Percentiles rank a stretch among this genome's conserved stretches.
Conservation (phyloP, 1,140 invertebrate genomes). For the Gryllus bimaculatus region DNA sequence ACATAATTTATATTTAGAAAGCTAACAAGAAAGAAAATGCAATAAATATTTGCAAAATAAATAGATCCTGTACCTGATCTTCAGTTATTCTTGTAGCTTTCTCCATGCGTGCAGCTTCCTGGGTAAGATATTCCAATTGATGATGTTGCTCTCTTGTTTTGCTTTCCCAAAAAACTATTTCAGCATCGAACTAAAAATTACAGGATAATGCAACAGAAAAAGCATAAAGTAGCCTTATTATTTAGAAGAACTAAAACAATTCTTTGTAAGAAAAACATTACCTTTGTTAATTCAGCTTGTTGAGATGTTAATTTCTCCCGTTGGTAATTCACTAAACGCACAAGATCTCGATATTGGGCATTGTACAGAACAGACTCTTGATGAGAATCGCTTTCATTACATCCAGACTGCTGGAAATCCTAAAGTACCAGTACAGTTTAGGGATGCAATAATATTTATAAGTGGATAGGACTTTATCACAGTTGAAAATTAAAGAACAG, state of each 20-base stretch:
- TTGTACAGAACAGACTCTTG: conserved; percentile 39
- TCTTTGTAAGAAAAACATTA: conserved; percentile 30
- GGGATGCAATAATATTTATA: too few species aligned
- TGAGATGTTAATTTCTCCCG: conserved; percentile 77
- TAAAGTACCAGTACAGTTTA: conserved; percentile 20
- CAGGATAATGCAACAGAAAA: not conserved
- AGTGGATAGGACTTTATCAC: too few species aligned
- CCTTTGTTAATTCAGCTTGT: conserved; percentile 81
- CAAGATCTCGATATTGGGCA: conserved; percentile 63
- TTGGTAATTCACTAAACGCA: conserved; percentile 81
- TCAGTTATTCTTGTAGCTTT: conserved; percentile 60
- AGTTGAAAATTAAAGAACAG: too few species aligned
- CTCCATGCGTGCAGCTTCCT: conserved; percentile 70
- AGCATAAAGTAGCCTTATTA: too few species aligned
- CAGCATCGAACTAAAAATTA: conserved; percentile 62
- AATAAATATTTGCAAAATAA: not conserved
- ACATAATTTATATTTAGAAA: too few species aligned
- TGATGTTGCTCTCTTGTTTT: conserved; percentile 76
- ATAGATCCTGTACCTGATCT: conserved; percentile 50
- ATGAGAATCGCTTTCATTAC: conserved; percentile 23
- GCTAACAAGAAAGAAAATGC: too few species aligned
- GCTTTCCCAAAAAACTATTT: conserved; percentile 81
- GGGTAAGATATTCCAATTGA: conserved; percentile 70
- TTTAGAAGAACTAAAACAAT: not conserved
- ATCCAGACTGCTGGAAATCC: conserved; percentile 33